These are phyloP conservation scores for Eulemur macaco DNA, from an alignment of 2,113 vertebrate genomes.

Conservation along the genomic window DNA sequence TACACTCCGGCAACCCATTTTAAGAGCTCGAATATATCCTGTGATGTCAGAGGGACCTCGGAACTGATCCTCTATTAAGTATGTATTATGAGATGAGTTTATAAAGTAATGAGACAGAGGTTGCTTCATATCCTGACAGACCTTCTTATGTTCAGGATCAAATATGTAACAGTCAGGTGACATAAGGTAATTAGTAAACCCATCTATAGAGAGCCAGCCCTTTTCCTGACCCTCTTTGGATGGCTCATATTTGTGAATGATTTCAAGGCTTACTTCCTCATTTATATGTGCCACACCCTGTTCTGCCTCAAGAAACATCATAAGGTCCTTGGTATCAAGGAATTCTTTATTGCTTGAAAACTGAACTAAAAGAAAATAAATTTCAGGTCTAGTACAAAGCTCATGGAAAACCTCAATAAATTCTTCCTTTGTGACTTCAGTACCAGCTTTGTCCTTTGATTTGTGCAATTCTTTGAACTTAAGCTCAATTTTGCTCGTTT, in stretches of 20 bases:
- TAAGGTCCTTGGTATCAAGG: constrained; percentile 97
- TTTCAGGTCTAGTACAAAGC: constrained; percentile 97
- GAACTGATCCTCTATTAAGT: constrained; percentile 99
- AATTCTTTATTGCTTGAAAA: constrained; percentile 99
- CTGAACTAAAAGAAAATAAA: constrained; percentile 98
- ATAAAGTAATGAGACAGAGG: constrained; percentile 98
- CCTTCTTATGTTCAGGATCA: constrained; percentile 96
- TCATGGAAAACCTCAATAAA: constrained; percentile 99
- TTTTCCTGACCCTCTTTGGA: constrained; percentile 95
- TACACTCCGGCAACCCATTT: constrained; percentile 97
- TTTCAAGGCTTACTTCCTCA: constrained; percentile 95
- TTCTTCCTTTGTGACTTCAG: constrained; percentile 93
- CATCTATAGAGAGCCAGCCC: constrained; percentile 96
- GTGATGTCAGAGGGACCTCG: constrained; percentile 98
- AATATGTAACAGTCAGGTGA: constrained; percentile 97
- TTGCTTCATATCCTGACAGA: constrained; percentile 98
- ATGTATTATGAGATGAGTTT: constrained; percentile 97
- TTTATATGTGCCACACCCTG: constrained; percentile 97
- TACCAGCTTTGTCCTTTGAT: constrained; percentile 91
- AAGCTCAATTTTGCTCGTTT: constrained; percentile 96
- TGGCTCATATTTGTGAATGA: constrained; percentile 95
- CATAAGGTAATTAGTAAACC: constrained; percentile 98
- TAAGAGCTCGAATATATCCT: constrained; percentile 97
- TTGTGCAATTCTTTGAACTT: constrained; percentile 99
- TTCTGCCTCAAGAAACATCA: constrained; percentile 99